Base-by-base conservation (phyloP, 2,113 vertebrate species). In the Beaufortia kweichowensis region DNA sequence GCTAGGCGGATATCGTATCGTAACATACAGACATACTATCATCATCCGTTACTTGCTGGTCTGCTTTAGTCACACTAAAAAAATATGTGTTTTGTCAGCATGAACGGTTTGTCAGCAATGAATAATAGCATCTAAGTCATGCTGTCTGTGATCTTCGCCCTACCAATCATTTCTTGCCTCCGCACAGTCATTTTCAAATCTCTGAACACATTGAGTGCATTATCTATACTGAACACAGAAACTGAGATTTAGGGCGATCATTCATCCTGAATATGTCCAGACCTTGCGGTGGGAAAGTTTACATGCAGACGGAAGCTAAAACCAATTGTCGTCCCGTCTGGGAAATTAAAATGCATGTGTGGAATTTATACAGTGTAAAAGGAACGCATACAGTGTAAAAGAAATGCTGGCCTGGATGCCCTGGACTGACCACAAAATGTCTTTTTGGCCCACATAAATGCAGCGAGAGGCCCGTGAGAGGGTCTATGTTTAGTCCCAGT, bases 281-380 rank as follows among this genome's bases (percentile, higher is more conserved):
- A 63, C 35, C 50, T 4, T 2, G 28, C 21, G 67, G 67, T 79
- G 73, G 79, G 75, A 79, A 79, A 77, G 76, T 83, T 82, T 61
- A 61, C 78, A 56, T 68, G 41, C 35, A 67, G 61, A 57, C 43
- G 55, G 73, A 72, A 77, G 79, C 81, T 78, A 53, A 53, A 53
- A 53, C n/a, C 19, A 53, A 53, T 19, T 53, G 79, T 67, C 55
- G 75, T 72, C 60, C 48, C 35, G 56, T 50, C 41, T 73, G 62
- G 50, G 33, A 64, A 79, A 71, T 55, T 68, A 53, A 53, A 53
- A n/a, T 2, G 19, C 19, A 53, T n/a, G 43, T 48, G 43, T 48
- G 43, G 43, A 48, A 48, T n/a, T 53, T 78, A n/a, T n/a, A n/a
- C n/a, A n/a, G n/a, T n/a, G n/a, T n/a, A 63, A 76, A 66, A 73